Evolutionary conservation across 2,797 vertebrate genomes (phyloP).

Genomic region (Myotis myotis): DNA sequence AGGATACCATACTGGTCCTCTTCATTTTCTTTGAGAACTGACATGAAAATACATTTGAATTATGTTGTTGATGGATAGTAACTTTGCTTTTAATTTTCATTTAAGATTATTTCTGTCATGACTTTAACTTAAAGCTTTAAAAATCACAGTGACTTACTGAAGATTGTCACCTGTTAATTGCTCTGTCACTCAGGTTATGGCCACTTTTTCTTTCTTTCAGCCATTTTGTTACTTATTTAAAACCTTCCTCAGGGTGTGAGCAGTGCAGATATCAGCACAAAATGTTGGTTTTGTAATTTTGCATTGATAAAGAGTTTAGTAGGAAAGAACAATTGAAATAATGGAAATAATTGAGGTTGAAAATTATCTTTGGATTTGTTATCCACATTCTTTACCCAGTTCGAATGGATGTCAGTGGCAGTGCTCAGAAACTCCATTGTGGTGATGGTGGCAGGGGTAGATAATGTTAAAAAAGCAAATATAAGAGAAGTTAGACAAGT

Average conservation of each 20-base stretch:
- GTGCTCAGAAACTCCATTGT: not conserved
- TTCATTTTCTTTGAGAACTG: slow-evolving; percentile 23
- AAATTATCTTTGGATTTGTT: slow-evolving; percentile 9
- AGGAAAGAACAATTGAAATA: slow-evolving; percentile 18
- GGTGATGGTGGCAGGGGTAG: not conserved
- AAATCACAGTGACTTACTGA: slow-evolving; percentile 15
- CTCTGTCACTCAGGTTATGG: not conserved
- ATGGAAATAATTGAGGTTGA: not conserved
- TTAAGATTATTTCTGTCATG: slow-evolving; percentile 25
- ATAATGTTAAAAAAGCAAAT: not conserved
- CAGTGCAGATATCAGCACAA: not conserved
- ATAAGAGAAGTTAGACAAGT: not conserved
- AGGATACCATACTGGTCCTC: not conserved
- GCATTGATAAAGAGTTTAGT: slow-evolving; percentile 8
- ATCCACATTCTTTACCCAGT: not conserved
- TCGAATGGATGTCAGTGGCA: not conserved
- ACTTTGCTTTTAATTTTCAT: slow-evolving; percentile 39
- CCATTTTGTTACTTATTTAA: slow-evolving; percentile 27
- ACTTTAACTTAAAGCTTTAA: slow-evolving; percentile 41
- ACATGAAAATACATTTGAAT: slow-evolving; percentile 32
- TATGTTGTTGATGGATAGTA: not conserved
- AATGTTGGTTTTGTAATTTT: slow-evolving; percentile 38
- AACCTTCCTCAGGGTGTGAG: not conserved
- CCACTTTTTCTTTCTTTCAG: slow-evolving; percentile 40
- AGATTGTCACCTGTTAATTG: not conserved